Conservation (phyloP, 2,113 vertebrate genomes). For the Dasyornis broadbenti region DNA sequence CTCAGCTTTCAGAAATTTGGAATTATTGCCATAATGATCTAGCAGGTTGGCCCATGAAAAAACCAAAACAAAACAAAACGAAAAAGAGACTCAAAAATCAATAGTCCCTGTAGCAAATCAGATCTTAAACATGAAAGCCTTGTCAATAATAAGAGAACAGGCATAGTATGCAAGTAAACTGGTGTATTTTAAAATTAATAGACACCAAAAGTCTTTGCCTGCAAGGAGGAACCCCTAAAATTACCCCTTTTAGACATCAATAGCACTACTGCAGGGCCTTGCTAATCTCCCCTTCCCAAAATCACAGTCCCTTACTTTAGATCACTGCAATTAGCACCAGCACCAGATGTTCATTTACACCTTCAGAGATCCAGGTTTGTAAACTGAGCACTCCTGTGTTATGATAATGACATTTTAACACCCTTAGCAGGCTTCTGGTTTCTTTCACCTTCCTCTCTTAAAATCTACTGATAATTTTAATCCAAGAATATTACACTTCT, state of each 20-base stretch:
- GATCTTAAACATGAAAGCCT: not conserved
- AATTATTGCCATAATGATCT: not conserved
- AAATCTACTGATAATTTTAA: not conserved
- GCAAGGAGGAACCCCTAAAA: conserved; percentile 36
- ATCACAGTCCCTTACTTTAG: conserved; percentile 33
- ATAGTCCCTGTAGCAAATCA: not conserved
- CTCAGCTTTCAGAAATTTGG: not conserved
- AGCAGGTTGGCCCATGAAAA: not conserved
- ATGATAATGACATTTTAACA: conserved; percentile 41
- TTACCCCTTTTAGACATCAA: conserved; percentile 18
- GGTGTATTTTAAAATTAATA: conserved; percentile 14
- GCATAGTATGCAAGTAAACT: not conserved
- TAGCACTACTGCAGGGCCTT: not conserved
- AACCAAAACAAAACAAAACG: not conserved
- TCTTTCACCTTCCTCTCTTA: not conserved
- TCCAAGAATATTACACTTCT: not conserved
- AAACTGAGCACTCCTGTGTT: conserved; percentile 15
- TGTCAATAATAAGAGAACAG: not conserved
- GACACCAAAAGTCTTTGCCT: not conserved
- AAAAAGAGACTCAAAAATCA: not conserved
- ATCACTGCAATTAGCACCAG: conserved; percentile 45
- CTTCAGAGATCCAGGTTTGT: conserved; percentile 25
- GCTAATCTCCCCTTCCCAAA: conserved; percentile 21
- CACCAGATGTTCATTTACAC: conserved; percentile 65
- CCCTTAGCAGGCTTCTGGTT: not conserved